Conservation (phyloP, 2,113 vertebrate genomes). For the Girardinichthys multiradiatus region DNA sequence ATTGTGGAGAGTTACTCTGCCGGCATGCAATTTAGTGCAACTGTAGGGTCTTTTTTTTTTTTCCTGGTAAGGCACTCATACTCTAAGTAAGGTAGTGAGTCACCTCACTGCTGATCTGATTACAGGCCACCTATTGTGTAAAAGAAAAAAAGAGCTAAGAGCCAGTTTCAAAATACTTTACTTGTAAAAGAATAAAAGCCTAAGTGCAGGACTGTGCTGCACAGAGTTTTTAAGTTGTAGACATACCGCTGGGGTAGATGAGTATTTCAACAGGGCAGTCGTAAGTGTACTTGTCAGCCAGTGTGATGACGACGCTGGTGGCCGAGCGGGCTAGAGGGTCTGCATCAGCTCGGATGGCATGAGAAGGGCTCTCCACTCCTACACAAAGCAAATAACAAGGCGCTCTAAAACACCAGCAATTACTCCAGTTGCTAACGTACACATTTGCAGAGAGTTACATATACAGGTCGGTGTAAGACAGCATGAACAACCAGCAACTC, state of each 20-base stretch:
- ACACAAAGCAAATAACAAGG: conserved; percentile 50
- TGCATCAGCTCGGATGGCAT: conserved; percentile 91
- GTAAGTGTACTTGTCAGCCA: conserved; percentile 94
- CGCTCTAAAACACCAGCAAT: conserved; percentile 1
- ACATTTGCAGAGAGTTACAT: background rate
- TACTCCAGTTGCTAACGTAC: background rate
- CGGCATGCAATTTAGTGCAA: conserved; percentile 39
- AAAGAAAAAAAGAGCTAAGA: background rate
- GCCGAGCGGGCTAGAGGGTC: conserved; percentile 89
- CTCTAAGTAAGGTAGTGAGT: conserved; percentile 33
- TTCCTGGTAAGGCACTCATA: conserved; percentile 13
- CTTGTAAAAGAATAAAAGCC: conserved; percentile 1
- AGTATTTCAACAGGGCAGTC: conserved; percentile 93
- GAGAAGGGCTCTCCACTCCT: conserved; percentile 97
- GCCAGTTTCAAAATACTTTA: conserved; percentile 25
- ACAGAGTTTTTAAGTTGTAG: conserved; percentile 4
- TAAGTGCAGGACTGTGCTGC: background rate
- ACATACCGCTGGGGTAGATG: conserved; percentile 93
- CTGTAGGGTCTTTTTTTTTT: conserved; percentile 14
- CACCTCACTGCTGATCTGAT: conserved; percentile 48
- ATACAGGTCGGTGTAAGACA: background rate
- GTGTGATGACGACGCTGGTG: conserved; percentile 88
- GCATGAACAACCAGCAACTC: background rate
- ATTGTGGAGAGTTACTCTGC: conserved; percentile 11
- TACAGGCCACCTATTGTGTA: conserved; percentile 14